Base-by-base conservation (phyloP, 2,113 vertebrate species). In the Apeltes quadracus region DNA sequence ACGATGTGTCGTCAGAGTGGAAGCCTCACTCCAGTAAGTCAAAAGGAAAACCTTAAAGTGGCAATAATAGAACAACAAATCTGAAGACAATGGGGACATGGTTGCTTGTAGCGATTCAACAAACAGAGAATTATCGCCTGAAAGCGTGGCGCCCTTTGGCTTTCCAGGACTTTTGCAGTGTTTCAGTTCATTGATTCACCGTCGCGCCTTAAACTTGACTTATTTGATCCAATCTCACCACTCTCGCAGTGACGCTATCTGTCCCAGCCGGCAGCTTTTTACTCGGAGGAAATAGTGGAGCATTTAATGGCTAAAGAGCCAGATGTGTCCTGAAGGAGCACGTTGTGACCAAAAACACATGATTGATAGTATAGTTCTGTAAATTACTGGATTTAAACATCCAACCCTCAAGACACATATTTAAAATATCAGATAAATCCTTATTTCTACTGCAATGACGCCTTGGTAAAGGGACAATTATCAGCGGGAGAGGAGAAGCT, bases 1-100 rank as follows among this genome's bases (percentile, higher is more conserved):
- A 20, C 16, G 38, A 54, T 75, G 68, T 25, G 15, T 79, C 75
- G 73, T 59, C 22, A 20, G 55, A 54, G n/a, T 38, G 29, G 32
- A 71, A 77, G 61, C 39, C 20, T 64, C n/a, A 55, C 39, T 39
- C 15, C 22, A 56, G 25, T 12, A 29, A 50, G 55, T 61, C 15
- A 81, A 43, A 75, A 43, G 51, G 32, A 34, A 29, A 59, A 32
- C 29, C 43, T 32, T 16, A 59, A 58, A 32, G 48, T 13, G 18
- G 23, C 14, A 18, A 32, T 22, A 13, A 59, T 29, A 1, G 0
- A 22, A 41, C 23, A 16, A 12, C 43, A 4, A 55, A 38, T 25
- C 7, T 38, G 1, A 58, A 25, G 20, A 27, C n/a, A 50, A 48
- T n/a, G n/a, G 11, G 22, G 51, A 23, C 7, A 5, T n/a, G 18